Base-by-base conservation (phyloP, 2,888 invertebrate species). In the Cephus nigrinus region DNA sequence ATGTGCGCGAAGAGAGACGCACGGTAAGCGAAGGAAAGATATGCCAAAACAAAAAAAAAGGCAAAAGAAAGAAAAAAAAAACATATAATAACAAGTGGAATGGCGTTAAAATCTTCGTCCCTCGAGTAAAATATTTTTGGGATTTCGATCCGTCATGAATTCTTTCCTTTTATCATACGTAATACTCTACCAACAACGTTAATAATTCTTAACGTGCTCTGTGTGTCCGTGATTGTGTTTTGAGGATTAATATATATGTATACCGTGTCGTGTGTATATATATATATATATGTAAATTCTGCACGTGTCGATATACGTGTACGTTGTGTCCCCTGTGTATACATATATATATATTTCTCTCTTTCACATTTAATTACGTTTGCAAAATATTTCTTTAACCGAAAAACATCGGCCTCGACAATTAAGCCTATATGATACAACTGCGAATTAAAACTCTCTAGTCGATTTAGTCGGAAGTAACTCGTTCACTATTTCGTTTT, bases 341-440 rank as follows among this genome's bases (percentile, higher is more conserved):
- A 76, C 31, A 69, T 23, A 76, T 71, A 76, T 81, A 82, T 82
- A 77, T 82, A 82, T 77, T 68, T 75, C 73, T 81, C 78, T 82
- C 77, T 84, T 81, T 84, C 86, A 86, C 87, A 85, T 86, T 88
- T 82, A 55, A 83, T 87, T 85, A 87, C 81, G 32, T 85, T 86
- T 85, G 86, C 87, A 88, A 87, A 89, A 88, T 87, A 87, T 86
- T 85, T 88, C 83, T 84, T 85, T 86, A 82, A 83, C 84, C 86
- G 84, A 85, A 82, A 82, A 71, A 82, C 82, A 34, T 80, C 32
- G 32, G 74, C 80, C 76, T 82, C 85, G 84, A 79, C 84, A 82
- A 82, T 82, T 86, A 88, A 87, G 86, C 85, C 88, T 86, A 86
- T 87, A 88, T 87, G 86, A 88, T 90, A 89, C 86, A 89, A 87